Conservation (phyloP, 2,797 vertebrate species). For the Echeneis naucrates region DNA sequence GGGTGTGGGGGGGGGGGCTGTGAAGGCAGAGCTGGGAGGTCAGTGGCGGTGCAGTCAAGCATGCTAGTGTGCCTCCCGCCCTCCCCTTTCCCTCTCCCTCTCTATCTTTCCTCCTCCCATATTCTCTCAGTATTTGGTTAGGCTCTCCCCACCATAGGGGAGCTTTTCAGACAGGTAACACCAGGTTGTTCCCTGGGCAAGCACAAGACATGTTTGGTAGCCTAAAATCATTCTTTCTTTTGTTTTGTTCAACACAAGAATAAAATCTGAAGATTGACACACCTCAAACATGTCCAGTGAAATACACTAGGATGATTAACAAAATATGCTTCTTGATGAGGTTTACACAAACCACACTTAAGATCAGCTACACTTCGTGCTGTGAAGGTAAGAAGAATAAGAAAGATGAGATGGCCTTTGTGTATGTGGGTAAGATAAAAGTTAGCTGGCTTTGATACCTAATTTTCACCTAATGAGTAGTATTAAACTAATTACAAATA, state of each 20-base stretch:
- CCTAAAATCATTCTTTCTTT: slow-evolving; percentile 21
- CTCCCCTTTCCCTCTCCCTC: slow-evolving; percentile 44
- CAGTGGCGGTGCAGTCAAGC: slow-evolving; percentile 79
- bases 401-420: not conserved
- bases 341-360: not conserved
- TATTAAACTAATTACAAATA: not conserved
- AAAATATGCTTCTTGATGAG: not conserved
- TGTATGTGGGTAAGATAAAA: not conserved
- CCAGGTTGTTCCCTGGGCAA: slow-evolving; percentile 60
- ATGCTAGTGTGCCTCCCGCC: slow-evolving; percentile 71
- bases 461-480: not conserved
- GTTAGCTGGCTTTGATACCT: not conserved
- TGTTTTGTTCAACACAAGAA: not conserved
- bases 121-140: slow-evolving; percentile 60
- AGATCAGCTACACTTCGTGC: not conserved
- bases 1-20: slow-evolving; percentile 35
- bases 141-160: slow-evolving; percentile 67
- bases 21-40: slow-evolving; percentile 78
- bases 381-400: not conserved
- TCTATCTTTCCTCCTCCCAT: slow-evolving; percentile 37
- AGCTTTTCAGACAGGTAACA: slow-evolving; percentile 81
- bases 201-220: slow-evolving; percentile 38
- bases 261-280: slow-evolving; percentile 9
- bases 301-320: not conserved
- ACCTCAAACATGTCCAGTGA: not conserved